Conservation (phyloP, 2,797 vertebrate genomes). For the Gambelia wislizenii region DNA sequence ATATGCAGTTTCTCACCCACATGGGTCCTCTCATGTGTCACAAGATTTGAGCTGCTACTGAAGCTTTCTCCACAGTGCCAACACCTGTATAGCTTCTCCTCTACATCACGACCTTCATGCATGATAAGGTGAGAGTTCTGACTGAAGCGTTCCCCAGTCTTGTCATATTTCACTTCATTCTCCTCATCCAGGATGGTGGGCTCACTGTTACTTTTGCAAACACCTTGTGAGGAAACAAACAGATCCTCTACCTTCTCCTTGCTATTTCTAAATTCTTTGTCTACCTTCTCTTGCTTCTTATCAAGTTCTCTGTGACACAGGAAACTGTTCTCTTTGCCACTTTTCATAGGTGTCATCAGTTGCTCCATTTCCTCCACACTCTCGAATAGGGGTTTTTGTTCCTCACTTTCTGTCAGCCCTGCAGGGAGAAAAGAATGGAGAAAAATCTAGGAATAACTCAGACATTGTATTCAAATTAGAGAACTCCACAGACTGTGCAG, state of each 20-base stretch:
- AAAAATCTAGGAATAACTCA: too few species aligned
- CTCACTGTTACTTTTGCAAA: not conserved
- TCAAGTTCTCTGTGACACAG: not conserved
- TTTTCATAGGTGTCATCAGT: not conserved
- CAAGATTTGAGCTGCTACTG: too few species aligned
- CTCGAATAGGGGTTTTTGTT: not conserved
- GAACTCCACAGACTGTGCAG: too few species aligned
- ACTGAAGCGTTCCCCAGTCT: not conserved
- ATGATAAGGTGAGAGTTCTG: not conserved
- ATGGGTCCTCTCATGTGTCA: slow-evolving; percentile 17
- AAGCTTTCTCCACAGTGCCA: not conserved
- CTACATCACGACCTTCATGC: not conserved
- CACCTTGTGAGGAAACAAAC: too few species aligned
- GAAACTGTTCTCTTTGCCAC: not conserved
- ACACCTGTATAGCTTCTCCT: slow-evolving; percentile 12
- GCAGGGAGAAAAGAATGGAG: too few species aligned
- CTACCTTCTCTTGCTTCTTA: not conserved
- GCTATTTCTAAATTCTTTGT: not conserved
- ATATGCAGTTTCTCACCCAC: slow-evolving; percentile 25
- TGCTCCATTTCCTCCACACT: not conserved
- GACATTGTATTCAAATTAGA: too few species aligned
- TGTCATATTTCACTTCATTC: not conserved
- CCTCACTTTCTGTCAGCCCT: not conserved
- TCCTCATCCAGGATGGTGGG: not conserved
- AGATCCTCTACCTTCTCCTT: not conserved